Evolutionary conservation across 2,888 invertebrate species (phyloP), one percentile per base, ranked within the genome.

Genomic region (Stenolophus ochropezus): DNA sequence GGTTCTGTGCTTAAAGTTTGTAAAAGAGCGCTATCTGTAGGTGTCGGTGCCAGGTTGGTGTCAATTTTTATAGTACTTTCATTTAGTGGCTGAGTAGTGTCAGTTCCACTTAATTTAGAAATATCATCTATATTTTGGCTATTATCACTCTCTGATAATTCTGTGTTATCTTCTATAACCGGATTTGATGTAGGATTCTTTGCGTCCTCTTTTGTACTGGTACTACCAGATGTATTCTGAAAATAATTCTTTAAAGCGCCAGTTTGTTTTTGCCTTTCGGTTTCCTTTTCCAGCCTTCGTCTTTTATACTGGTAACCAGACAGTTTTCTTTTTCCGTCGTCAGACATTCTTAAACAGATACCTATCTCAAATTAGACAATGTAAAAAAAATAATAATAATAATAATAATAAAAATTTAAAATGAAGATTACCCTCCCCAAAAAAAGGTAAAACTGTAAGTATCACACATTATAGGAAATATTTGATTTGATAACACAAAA

Each of bases 401-500:
- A n/a, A n/a, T n/a, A 49, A 49, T 33, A 33, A 33, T 5, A 5
- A 33, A 49, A 49, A 49, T 49, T 49, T n/a, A 8, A 49, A 49
- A 5, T 49, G 49, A 11, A 49, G 49, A 27, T 27, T 27, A 4
- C 3, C 27, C 27, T 5, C 5, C 27, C 27, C 27, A 4, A 27
- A 27, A 27, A 27, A 27, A 27, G 27, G 3, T 27, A 27, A 27
- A 27, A 27, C 27, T 5, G 27, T 27, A 27, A 27, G 27, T 27
- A n/a, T n/a, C 27, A 27, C 27, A 27, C 27, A 27, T 4, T 27
- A 27, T 27, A 27, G 27, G 27, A 3, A 27, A 27, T 27, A 5
- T 27, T 65, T 65, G 23, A 21, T 65, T 21, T 65, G 65, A 6
- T 20, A 20, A 65, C 65, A 65, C 65, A 65, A 65, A 65, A 65